A percentile compares a stretch with the other conserved stretches of the same genome.
Conservation (phyloP, 2,888 invertebrate genomes). For the Agonopterix arenella region DNA sequence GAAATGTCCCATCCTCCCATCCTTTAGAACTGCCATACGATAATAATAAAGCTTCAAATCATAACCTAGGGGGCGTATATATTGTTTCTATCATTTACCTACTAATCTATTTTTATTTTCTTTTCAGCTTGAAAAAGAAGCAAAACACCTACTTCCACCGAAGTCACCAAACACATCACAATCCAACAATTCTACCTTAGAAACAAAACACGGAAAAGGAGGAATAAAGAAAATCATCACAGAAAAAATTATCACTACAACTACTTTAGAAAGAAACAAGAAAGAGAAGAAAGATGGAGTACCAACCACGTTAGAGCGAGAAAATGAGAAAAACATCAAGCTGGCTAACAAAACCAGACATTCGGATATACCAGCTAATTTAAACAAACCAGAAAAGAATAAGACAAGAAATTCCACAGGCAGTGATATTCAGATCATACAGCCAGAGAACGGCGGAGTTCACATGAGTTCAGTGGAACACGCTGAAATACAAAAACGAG, state of each 20-base stretch:
- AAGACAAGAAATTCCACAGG: conserved; percentile 57
- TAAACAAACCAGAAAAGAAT: conserved; percentile 58
- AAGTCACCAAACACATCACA: conserved; percentile 61
- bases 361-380: conserved; percentile 43
- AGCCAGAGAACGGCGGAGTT: conserved; percentile 55
- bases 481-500: conserved; percentile 72
- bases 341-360: conserved; percentile 51
- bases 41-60: too few relatives aligned
- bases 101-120: not conserved
- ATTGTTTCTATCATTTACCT: not conserved
- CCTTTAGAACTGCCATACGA: too few relatives aligned
- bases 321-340: conserved; percentile 68
- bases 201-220: conserved; percentile 62
- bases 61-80: too few relatives aligned
- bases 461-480: conserved; percentile 46
- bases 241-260: conserved; percentile 64
- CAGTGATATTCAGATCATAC: conserved; percentile 57
- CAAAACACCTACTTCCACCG: conserved; percentile 60
- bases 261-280: conserved; percentile 65
- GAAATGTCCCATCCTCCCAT: too few relatives aligned
- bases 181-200: conserved; percentile 68
- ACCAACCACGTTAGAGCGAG: conserved; percentile 62
- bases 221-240: conserved; percentile 71
- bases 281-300: conserved; percentile 59
- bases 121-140: conserved; percentile 73